Base-by-base conservation (phyloP, 92 coral and sea anemone species). In the Heteractis magnifica region DNA sequence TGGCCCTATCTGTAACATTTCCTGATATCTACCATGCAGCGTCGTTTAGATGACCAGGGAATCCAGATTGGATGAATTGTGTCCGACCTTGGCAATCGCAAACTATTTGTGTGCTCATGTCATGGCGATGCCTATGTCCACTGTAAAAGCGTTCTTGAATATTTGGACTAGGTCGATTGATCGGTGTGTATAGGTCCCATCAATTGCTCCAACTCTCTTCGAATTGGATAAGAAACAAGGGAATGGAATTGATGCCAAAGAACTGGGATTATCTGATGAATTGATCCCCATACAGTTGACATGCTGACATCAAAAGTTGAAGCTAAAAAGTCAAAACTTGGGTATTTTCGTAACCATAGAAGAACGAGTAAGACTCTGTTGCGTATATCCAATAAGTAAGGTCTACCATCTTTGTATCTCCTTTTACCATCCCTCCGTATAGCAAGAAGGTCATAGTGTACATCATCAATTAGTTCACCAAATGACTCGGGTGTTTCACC, bases 261-360 rank as follows among this genome's bases (percentile, higher is more conserved):
- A 16, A 77, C 21, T 50, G 81, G 65, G 34, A 59, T 18, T 5
- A 77, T 51, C 2, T 77, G 81, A 16, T 77, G 65, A 8, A 77
- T 77, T 55, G 81, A 34, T 77, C 81, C 81, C 59, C 65, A 77
- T 20, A 77, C 81, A 34, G 81, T 77, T 4, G 81, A 5, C 81
- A 77, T 2, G 60, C 65, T 77, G 81, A 77, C 49, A 16, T 41
- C 81, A 77, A 77, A 77, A 2, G 5, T 77, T 11, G 65, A 77
- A 12, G 81, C 81, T 56, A 77, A 41, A 6, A 77, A 77, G 5
- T 77, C 81, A 51, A 77, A 19, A 56, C 68, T 77, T 14, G 81
- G 79, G n/a, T 82, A 52, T 53, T 60, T 72, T 16, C 73, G 52
- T 10, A 53, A 12, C 58, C 58, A 53, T 53, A 53, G 1, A 8